Evolutionary conservation across 2,113 vertebrate species (phyloP).

Genomic region (Toxostoma redivivum): DNA sequence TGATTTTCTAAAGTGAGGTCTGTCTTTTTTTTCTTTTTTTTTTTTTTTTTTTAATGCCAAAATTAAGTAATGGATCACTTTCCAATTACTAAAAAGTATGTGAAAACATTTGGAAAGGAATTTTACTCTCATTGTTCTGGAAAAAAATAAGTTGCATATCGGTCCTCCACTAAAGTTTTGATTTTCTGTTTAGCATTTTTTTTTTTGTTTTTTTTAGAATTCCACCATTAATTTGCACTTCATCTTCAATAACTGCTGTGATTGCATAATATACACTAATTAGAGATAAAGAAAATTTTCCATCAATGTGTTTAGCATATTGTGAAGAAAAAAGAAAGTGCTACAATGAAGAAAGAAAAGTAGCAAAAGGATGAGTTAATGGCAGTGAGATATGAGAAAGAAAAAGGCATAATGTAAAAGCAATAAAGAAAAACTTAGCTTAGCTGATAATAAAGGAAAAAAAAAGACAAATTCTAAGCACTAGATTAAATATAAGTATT

Average conservation of each 20-base stretch:
- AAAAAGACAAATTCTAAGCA: not conserved
- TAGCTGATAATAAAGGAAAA: not conserved
- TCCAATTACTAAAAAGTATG: not conserved
- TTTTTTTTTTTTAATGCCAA: not conserved
- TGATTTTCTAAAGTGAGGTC: not conserved
- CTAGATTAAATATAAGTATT: not conserved
- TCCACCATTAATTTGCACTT: not conserved
- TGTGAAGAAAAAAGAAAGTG: not conserved
- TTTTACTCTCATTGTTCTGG: not conserved
- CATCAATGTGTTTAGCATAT: not conserved
- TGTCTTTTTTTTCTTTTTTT: not conserved
- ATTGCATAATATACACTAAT: not conserved
- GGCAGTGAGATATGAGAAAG: not conserved
- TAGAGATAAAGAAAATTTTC: not conserved
- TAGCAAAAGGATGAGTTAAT: not conserved
- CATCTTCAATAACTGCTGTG: not conserved
- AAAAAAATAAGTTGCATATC: not conserved
- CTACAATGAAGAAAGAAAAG: not conserved
- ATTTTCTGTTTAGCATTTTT: not conserved
- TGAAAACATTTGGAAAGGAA: not conserved
- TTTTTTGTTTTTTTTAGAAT: not conserved
- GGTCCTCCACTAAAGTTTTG: not conserved
- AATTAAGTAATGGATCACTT: not conserved
- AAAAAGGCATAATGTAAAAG: not conserved
- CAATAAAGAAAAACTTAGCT: not conserved